Conservation (phyloP, 1,140 invertebrate species). For the Lamellibrachia luymesi region DNA sequence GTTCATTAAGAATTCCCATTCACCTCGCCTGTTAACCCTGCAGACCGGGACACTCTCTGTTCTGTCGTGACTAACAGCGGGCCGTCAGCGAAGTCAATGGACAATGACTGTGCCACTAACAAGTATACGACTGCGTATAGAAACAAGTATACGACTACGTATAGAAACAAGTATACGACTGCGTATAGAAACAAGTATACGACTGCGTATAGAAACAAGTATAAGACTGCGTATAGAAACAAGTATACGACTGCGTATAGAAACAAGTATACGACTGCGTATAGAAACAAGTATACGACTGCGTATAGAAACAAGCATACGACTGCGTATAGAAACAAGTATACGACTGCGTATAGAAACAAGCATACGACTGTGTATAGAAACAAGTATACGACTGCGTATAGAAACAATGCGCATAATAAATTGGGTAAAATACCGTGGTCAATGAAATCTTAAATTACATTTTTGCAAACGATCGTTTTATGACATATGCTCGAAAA, state of each 20-base stretch:
- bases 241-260: not conserved
- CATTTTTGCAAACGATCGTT: not conserved
- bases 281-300: not conserved
- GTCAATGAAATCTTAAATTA: not conserved
- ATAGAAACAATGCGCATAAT: not conserved
- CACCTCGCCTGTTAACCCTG: not conserved
- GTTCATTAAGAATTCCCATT: not conserved
- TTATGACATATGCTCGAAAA: not conserved
- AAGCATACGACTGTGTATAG: not conserved
- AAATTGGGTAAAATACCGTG: not conserved
- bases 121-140: not conserved
- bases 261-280: not conserved
- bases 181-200: not conserved
- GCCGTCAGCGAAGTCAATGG: not conserved
- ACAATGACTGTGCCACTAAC: not conserved
- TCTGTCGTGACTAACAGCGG: no score
- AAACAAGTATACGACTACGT: not conserved
- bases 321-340: not conserved
- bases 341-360: not conserved
- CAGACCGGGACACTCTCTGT: not conserved
- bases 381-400: not conserved
- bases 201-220: not conserved
- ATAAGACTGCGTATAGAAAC: not conserved
- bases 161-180: not conserved
- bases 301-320: not conserved